phyloP scores from a whole-genome alignment of 2,113 vertebrate genomes.

The Tautogolabrus adspersus region DNA sequence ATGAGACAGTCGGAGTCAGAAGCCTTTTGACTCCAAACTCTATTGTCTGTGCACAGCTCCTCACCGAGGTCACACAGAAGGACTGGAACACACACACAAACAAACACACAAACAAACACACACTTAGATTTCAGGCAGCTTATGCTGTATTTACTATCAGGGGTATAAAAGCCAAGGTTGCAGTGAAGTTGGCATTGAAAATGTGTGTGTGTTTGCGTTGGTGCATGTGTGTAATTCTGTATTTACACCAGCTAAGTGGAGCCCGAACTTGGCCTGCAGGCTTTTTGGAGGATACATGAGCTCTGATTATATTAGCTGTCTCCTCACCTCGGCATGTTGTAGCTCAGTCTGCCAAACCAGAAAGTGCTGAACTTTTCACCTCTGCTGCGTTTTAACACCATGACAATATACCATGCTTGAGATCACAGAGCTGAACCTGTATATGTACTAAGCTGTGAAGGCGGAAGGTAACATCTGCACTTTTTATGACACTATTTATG shows the following conservation, averaged over 20 bases:
- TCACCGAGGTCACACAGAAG: constrained; percentile 42
- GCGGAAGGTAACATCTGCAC: not conserved
- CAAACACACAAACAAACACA: constrained; percentile 3
- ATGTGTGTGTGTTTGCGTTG: constrained; percentile 6
- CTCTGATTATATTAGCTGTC: constrained; percentile 54
- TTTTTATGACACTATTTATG: not conserved
- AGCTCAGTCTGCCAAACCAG: constrained; percentile 8
- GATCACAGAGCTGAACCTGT: not conserved
- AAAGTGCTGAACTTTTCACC: constrained; percentile 65
- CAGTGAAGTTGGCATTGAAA: constrained; percentile 11
- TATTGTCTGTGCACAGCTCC: constrained; percentile 54
- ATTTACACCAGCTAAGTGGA: constrained; percentile 14
- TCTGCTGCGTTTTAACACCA: constrained; percentile 36
- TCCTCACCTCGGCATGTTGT: constrained; percentile 52
- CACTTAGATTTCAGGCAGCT: constrained; percentile 31
- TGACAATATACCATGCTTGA: not conserved
- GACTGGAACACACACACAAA: not conserved
- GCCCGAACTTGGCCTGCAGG: constrained; percentile 40
- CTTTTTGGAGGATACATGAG: constrained; percentile 21
- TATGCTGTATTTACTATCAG: constrained; percentile 36
- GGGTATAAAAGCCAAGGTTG: constrained; percentile 58
- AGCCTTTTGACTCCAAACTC: constrained; percentile 46
- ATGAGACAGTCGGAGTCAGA: constrained; percentile 39
- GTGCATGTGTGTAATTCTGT: constrained; percentile 10
- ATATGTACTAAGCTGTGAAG: not conserved